These are phyloP conservation scores for Leucopsar rothschildi DNA, from an alignment of 2,113 vertebrate genomes.

Conservation along the genomic window DNA sequence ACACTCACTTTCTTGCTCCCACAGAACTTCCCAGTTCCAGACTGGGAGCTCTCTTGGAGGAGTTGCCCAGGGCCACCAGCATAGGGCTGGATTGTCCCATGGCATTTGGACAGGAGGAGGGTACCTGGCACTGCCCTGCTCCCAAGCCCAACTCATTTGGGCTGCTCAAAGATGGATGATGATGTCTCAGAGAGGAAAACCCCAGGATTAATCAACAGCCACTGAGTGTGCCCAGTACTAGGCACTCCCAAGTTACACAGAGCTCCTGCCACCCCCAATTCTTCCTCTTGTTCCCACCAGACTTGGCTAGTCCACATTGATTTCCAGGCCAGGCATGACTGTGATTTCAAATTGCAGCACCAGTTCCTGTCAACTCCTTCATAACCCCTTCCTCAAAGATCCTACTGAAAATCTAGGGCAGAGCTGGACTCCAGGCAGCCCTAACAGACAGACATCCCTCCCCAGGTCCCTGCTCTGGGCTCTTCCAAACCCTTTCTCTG, in stretches of 20 bases:
- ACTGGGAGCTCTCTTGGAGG: neutral
- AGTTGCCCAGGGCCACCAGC: neutral
- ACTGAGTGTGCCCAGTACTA: neutral
- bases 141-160: neutral
- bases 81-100: rapidly evolving
- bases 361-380: neutral
- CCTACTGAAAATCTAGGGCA: neutral
- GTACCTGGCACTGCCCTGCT: neutral
- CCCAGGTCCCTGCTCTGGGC: neutral
- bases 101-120: neutral
- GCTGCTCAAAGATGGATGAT: neutral
- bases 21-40: neutral
- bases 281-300: neutral
- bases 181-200: neutral
- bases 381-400: neutral
- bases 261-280: neutral
- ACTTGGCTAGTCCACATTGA: neutral
- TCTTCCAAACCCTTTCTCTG: neutral
- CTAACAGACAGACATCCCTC: neutral
- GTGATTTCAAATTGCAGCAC: neutral
- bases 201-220: neutral
- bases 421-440: neutral
- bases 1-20: neutral
- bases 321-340: neutral
- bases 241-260: neutral